These are phyloP conservation scores for Micronisus gabar DNA, from an alignment of 2,113 vertebrate genomes.

Conservation along the genomic window DNA sequence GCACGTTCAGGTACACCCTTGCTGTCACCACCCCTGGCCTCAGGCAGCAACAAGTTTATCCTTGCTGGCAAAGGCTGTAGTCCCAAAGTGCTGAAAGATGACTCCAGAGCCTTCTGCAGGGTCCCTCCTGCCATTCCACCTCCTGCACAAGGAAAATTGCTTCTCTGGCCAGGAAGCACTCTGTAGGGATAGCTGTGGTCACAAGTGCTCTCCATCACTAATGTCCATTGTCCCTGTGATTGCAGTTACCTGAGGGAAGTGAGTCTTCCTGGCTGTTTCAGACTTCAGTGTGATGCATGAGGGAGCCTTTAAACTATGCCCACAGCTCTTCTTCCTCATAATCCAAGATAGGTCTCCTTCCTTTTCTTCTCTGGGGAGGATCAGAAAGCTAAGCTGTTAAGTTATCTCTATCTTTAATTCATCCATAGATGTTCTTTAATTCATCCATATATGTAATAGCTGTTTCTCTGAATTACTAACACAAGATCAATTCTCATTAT, in stretches of 20 bases:
- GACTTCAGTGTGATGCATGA: not conserved
- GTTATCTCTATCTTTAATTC: not conserved
- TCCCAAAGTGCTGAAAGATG: not conserved
- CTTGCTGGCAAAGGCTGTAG: not conserved
- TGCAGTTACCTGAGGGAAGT: accelerated
- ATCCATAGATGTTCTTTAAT: not conserved
- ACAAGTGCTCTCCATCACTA: not conserved
- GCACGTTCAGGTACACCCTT: accelerated
- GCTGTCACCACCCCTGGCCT: accelerated
- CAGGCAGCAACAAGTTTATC: not conserved
- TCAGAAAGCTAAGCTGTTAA: not conserved
- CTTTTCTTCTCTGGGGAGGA: not conserved
- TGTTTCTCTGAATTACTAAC: not conserved
- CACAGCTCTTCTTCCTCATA: not conserved
- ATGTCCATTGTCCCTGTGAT: not conserved
- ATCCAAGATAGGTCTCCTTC: not conserved
- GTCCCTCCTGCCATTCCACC: not conserved
- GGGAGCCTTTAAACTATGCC: not conserved
- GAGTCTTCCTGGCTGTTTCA: not conserved
- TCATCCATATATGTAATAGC: not conserved
- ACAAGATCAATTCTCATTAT: not conserved
- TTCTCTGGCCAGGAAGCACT: not conserved
- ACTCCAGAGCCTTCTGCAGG: not conserved
- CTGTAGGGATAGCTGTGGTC: not conserved
- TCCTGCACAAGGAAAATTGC: not conserved